These are phyloP conservation scores for Yponomeuta evonymella DNA, from an alignment of 2,888 invertebrate species.

Conservation along the genomic window DNA sequence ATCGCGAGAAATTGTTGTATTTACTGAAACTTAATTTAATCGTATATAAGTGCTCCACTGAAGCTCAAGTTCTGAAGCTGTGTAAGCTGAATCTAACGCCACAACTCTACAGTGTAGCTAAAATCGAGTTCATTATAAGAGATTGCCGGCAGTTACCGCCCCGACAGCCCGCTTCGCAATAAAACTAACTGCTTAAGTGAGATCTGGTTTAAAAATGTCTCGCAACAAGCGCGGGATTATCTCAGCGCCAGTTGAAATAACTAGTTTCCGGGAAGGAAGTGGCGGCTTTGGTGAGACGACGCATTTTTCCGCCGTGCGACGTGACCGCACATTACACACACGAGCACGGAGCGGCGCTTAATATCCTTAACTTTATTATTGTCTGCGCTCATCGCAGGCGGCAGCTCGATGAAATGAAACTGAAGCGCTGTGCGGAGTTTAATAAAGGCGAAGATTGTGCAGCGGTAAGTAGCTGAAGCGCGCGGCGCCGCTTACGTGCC, in stretches of 20 bases:
- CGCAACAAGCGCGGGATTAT: constrained; percentile 12
- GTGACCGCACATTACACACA: not conserved
- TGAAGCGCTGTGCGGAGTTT: not conserved
- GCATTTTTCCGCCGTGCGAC: not conserved
- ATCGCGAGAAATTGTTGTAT: too few species aligned
- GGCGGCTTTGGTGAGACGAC: constrained; percentile 8
- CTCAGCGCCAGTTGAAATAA: constrained; percentile 9
- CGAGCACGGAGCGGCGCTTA: not conserved
- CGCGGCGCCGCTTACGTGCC: not conserved
- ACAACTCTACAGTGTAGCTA: not conserved
- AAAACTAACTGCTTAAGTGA: constrained; percentile 9
- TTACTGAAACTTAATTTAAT: too few species aligned
- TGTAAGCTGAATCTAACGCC: not conserved
- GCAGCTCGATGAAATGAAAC: not conserved
- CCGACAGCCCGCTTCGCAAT: not conserved
- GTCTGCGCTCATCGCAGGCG: constrained; percentile 1
- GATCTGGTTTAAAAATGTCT: constrained; percentile 9
- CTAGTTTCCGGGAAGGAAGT: constrained; percentile 11
- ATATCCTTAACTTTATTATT: not conserved
- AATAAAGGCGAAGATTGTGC: not conserved
- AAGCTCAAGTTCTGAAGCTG: not conserved
- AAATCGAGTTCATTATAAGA: constrained; percentile 5
- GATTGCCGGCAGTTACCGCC: not conserved
- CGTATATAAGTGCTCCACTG: too few species aligned
- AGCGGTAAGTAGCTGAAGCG: not conserved